Evolutionary conservation across 2,888 invertebrate genomes (phyloP).

Genomic region (Orchesella flavescens): DNA sequence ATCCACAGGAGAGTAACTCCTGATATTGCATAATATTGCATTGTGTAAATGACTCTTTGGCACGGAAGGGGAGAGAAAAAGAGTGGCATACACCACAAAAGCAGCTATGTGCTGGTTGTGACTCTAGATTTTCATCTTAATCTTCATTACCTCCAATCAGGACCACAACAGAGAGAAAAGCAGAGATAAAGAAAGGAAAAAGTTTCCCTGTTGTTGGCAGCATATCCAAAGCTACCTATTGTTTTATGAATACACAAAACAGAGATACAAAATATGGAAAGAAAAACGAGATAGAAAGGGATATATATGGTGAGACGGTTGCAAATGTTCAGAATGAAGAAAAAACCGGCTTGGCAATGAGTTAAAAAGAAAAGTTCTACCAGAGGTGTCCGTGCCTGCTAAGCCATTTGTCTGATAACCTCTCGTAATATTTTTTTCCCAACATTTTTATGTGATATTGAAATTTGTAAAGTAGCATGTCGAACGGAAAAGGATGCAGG

Average conservation of each 20-base stretch:
- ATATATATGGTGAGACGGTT: no score
- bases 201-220: neutral
- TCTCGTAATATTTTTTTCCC: no score
- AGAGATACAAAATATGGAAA: neutral
- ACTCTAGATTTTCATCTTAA: conserved; percentile 33
- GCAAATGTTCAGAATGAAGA: no score
- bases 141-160: conserved; percentile 41
- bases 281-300: neutral
- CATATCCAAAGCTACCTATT: neutral
- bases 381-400: no score
- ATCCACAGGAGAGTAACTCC: neutral
- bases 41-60: conserved; percentile 15
- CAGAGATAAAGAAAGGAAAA: neutral
- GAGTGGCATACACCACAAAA: neutral
- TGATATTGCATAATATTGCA: neutral
- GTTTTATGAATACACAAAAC: neutral
- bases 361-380: neutral
- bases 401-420: no score
- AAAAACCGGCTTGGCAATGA: neutral
- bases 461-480: no score
- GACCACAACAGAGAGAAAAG: neutral
- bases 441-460: no score
- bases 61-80: conserved; percentile 18
- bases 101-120: neutral
- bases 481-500: no score